Conservation (phyloP, 2,888 invertebrate genomes). For the Macrophya annulata region DNA sequence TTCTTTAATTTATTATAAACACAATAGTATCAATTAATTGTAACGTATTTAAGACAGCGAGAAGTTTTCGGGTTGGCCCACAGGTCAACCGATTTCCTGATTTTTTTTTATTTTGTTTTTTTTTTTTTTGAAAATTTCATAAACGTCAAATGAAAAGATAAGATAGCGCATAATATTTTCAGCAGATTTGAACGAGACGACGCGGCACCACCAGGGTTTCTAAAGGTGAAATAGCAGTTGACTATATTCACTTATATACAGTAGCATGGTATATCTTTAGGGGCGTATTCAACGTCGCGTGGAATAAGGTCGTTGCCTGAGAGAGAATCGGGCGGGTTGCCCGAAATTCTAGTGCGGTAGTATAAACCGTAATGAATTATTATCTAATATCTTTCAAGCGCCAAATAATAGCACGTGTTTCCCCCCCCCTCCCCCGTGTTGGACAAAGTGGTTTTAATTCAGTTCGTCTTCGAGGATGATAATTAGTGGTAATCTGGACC, state of each 20-base stretch:
- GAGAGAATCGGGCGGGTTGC: conserved; percentile 27
- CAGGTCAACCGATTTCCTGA: no score
- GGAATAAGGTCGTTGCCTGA: conserved; percentile 36
- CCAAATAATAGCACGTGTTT: conserved; percentile 21
- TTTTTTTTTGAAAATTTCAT: neutral
- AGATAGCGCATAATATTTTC: neutral
- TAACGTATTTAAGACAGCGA: no score
- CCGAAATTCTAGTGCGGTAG: conserved; percentile 38
- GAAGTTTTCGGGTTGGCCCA: no score
- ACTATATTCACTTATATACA: conserved; percentile 1
- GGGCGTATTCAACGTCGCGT: conserved; percentile 41
- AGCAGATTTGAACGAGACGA: neutral
- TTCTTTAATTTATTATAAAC: no score
- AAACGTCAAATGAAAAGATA: neutral
- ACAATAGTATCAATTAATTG: no score
- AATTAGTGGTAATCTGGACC: conserved; percentile 44
- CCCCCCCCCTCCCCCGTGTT: conserved; percentile 26
- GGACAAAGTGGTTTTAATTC: conserved; percentile 51
- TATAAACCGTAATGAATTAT: conserved; percentile 46
- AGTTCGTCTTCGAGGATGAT: conserved; percentile 42
- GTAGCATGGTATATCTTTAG: conserved; percentile 22
- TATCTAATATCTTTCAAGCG: conserved; percentile 42
- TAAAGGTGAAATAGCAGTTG: neutral
- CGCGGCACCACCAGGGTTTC: neutral
- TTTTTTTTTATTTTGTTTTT: no score